phyloP scores from a whole-genome alignment of 2,888 invertebrate genomes.

The Tenthredo livida region DNA sequence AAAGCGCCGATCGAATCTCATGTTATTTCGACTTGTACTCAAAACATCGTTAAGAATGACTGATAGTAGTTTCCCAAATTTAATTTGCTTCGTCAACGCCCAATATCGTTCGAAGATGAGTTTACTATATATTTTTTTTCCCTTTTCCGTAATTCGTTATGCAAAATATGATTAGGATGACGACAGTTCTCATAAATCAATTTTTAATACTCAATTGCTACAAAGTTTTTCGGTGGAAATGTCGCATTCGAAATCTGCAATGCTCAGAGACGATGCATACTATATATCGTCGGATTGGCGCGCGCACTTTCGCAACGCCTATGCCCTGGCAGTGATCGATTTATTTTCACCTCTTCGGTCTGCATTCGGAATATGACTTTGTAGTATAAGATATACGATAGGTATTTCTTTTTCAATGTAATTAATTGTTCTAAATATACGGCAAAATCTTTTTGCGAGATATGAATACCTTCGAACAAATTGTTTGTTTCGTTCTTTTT shows the following conservation, averaged over 20 bases:
- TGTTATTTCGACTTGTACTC: not conserved
- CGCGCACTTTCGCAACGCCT: constrained; percentile 53
- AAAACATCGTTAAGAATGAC: not conserved
- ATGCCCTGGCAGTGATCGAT: constrained; percentile 17
- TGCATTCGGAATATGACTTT: constrained; percentile 53
- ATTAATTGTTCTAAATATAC: not conserved
- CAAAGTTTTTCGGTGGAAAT: not conserved
- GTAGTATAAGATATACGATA: constrained; percentile 41
- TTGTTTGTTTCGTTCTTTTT: constrained; percentile 55
- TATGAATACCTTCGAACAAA: not conserved
- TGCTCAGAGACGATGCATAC: not conserved
- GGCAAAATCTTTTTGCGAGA: not conserved
- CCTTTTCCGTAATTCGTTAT: not conserved
- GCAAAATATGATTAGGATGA: not conserved
- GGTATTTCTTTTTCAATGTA: not conserved
- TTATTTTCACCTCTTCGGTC: constrained; percentile 38
- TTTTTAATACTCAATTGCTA: not conserved
- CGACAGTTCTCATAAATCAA: not conserved
- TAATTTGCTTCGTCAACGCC: not conserved
- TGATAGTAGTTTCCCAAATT: not conserved
- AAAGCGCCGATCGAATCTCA: not conserved
- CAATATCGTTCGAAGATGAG: not conserved
- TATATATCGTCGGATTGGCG: constrained; percentile 56
- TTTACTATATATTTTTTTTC: not conserved
- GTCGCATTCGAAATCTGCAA: not conserved